Conservation (phyloP, 2,797 vertebrate species). For the Paratrypauchen microcephalus region DNA sequence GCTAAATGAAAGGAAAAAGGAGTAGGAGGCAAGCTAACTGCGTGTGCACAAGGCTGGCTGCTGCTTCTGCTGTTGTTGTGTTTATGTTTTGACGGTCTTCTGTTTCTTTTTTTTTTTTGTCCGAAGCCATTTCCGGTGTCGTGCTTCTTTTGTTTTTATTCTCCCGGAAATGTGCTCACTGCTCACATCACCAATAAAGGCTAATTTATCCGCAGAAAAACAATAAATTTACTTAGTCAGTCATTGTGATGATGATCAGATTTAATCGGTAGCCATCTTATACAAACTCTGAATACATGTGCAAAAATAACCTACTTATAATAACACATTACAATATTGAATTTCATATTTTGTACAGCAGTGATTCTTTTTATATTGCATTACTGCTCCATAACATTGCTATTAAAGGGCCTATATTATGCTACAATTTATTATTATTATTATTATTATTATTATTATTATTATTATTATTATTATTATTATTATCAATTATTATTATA, state of each 20-base stretch:
- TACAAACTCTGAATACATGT: no score
- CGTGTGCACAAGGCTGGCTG: slow-evolving; percentile 44
- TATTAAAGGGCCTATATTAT: no score
- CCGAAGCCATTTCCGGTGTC: slow-evolving; percentile 67
- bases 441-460: no score
- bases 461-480: no score
- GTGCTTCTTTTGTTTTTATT: slow-evolving; percentile 26
- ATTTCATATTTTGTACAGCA: no score
- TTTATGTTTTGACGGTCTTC: slow-evolving; percentile 78
- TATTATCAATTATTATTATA: no score
- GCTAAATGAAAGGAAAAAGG: slow-evolving; percentile 9
- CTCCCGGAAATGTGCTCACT: slow-evolving; percentile 49
- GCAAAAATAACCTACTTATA: no score
- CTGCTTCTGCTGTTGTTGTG: slow-evolving; percentile 49
- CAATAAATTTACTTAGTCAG: neutral
- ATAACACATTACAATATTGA: no score
- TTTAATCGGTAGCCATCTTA: neutral
- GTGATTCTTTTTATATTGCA: no score
- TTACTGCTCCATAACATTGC: no score
- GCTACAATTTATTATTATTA: no score
- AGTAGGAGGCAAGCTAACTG: slow-evolving; percentile 34
- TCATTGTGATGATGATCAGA: neutral
- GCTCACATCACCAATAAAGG: neutral
- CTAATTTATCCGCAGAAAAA: neutral
- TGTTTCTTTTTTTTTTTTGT: slow-evolving; percentile 42